Percentiles rank a stretch among this genome's conserved stretches.
These are phyloP conservation scores for Pangasius sanitwongsei DNA, from an alignment of 2,797 vertebrate species.

Conservation along the genomic window DNA sequence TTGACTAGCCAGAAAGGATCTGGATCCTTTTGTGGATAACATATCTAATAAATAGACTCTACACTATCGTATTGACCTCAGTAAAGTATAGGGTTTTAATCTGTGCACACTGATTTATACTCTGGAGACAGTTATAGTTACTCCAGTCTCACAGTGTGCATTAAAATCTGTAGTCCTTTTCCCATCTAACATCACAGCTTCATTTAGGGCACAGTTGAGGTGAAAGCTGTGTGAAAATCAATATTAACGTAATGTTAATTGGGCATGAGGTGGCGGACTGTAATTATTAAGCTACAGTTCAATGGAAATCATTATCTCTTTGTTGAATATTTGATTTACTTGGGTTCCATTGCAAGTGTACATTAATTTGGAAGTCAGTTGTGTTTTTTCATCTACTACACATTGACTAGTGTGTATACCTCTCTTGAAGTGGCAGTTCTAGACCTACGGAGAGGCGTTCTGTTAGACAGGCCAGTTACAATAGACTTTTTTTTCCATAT, in stretches of 20 bases:
- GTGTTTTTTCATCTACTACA: neutral
- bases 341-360: neutral
- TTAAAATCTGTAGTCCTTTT: neutral
- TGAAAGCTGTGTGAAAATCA: neutral
- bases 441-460: too few relatives aligned
- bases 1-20: neutral
- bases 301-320: neutral
- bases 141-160: neutral
- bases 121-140: conserved; percentile 17
- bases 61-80: conserved; percentile 9
- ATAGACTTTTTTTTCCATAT: too few relatives aligned
- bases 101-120: conserved; percentile 30
- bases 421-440: neutral
- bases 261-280: neutral
- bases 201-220: neutral
- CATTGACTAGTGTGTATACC: neutral
- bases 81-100: conserved; percentile 36
- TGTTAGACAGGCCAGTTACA: too few relatives aligned
- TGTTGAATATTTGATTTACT: neutral
- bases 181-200: neutral
- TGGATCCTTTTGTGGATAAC: neutral
- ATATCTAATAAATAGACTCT: neutral
- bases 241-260: neutral
- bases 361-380: neutral
- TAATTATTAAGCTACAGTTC: neutral